These are phyloP conservation scores for Macropus fuliginosus DNA, from an alignment of 2,797 vertebrate species.

Conservation along the genomic window DNA sequence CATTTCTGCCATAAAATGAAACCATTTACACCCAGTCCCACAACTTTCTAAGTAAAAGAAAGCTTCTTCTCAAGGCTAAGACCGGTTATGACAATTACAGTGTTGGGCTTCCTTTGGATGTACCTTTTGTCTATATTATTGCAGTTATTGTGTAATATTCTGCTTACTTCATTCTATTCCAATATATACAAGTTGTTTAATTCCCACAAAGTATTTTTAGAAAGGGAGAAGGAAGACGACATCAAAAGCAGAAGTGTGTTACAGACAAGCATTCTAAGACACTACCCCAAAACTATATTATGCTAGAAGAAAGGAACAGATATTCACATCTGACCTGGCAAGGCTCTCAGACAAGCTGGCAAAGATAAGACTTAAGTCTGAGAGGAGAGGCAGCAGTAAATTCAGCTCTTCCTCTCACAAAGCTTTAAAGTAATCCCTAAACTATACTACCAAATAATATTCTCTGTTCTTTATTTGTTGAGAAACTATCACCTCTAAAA, in stretches of 20 bases:
- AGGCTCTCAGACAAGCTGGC: constrained; percentile 47
- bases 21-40: not conserved
- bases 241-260: constrained; percentile 24
- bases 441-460: constrained; percentile 61
- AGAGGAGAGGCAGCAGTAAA: not conserved
- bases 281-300: not conserved
- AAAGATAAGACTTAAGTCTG: constrained; percentile 29
- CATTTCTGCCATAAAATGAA: not conserved
- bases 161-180: not conserved
- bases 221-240: not conserved
- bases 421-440: constrained; percentile 66
- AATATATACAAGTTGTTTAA: not conserved
- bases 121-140: not conserved
- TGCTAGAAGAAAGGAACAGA: constrained; percentile 51
- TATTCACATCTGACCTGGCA: constrained; percentile 22
- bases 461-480: constrained; percentile 54
- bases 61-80: not conserved
- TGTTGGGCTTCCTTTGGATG: not conserved
- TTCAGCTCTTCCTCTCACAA: constrained; percentile 37
- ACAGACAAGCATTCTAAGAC: constrained; percentile 19
- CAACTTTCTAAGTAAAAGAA: not conserved
- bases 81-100: not conserved
- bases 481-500: constrained; percentile 57
- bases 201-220: not conserved
- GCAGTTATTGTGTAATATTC: not conserved